A percentile compares a stretch with the other conserved stretches of the same genome.
Evolutionary conservation across 1,140 invertebrate genomes (phyloP).

Genomic region (Drosophila parabipectinata): DNA sequence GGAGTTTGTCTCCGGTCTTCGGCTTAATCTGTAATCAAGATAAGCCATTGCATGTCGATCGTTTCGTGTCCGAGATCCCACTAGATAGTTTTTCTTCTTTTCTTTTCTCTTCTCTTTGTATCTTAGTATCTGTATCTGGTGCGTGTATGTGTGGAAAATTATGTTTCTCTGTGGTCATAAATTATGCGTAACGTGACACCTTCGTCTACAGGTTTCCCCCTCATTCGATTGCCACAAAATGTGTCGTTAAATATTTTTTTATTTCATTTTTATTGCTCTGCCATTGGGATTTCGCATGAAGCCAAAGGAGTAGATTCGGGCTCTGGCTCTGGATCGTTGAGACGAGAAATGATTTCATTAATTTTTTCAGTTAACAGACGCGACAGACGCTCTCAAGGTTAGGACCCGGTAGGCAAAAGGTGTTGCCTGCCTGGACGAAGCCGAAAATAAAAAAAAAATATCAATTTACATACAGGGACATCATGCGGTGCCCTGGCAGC

Average conservation of each 20-base stretch:
- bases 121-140: neutral
- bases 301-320: conserved; percentile 1
- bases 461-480: conserved; percentile 78
- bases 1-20: conserved; percentile 12
- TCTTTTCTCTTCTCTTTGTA: neutral
- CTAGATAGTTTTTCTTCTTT: conserved; percentile 46
- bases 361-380: conserved; percentile 56
- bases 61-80: conserved; percentile 43
- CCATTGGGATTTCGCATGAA: conserved; percentile 47
- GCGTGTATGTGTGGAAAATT: conserved; percentile 51
- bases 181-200: conserved; percentile 84
- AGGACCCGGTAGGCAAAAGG: conserved; percentile 51
- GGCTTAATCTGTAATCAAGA: conserved; percentile 60
- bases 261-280: conserved; percentile 62
- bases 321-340: conserved; percentile 8
- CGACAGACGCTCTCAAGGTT: conserved; percentile 71
- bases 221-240: conserved; percentile 28
- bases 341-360: conserved; percentile 75
- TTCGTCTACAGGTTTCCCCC: conserved; percentile 69
- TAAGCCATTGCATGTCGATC: conserved; percentile 57
- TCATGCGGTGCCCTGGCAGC: conserved; percentile 49
- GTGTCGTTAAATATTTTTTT: conserved; percentile 70
- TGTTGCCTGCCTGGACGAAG: conserved; percentile 31
- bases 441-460: conserved; percentile 54
- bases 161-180: conserved; percentile 72